Evolutionary conservation across 2,888 invertebrate genomes (phyloP), one percentile per base, ranked within the genome.

Genomic region (Shargacucullia verbasci): DNA sequence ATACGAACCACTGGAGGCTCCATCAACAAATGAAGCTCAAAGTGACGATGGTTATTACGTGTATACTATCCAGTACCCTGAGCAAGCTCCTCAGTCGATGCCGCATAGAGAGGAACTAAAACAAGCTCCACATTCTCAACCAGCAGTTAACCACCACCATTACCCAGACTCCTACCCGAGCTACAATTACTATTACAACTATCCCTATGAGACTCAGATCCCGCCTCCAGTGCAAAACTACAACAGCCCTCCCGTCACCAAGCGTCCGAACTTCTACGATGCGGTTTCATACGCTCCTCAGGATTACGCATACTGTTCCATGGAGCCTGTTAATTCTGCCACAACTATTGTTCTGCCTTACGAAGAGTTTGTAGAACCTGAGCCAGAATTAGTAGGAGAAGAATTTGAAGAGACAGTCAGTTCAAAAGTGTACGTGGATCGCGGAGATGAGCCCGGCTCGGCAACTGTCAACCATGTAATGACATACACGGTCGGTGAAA

Each of bases 401-500:
- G 92, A 91, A 59, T 85, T 84, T 35, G 94, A 93, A 71, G 94
- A 94, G 59, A 89, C 88, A 0, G 74, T 93, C 1, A 83, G 89
- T 2, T 91, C 91, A 10, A 91, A 86, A 70, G 81, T 91, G n/a
- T 76, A 83, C 15, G 84, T 94, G 0, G 88, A 90, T 15, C 84
- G 86, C 5, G 91, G 90, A 0, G 87, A 87, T 0, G 89, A 90
- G 20, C 89, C 89, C 0, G 93, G 92, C 0, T 73, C 87, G 0
- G 82, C 90, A 0, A 88, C 90, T 7, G 90, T 94, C 0, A 91
- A 91, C 59, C 93, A 93, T 46, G 86, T 93, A 0, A 94, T 86
- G 79, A 90, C 89, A 0, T 93, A 93, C 66, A 91, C 92, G 0
- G 64, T 93, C 2, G 85, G 88, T 2, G 94, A 93, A 45, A 92